Evolutionary conservation across 2,888 invertebrate species (phyloP).

Genomic region (Napeogenes sylphis): DNA sequence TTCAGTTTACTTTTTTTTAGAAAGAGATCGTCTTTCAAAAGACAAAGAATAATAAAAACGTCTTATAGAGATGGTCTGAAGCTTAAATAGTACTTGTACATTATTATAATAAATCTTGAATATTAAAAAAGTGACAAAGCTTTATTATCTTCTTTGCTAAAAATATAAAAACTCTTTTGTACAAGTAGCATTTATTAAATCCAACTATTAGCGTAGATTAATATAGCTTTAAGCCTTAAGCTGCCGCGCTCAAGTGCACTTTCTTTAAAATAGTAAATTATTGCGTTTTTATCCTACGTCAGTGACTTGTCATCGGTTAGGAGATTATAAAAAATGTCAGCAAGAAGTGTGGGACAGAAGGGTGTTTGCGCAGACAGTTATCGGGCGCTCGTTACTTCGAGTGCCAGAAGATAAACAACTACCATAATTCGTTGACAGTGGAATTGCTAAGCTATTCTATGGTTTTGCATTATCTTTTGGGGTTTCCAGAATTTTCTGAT

Average conservation of each 20-base stretch:
- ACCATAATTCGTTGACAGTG: conserved; percentile 52
- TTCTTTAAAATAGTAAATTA: conserved; percentile 2
- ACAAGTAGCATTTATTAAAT: not conserved
- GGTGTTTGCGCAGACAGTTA: conserved; percentile 62
- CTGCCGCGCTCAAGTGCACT: conserved; percentile 13
- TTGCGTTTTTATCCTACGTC: conserved; percentile 29
- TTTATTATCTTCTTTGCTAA: not conserved
- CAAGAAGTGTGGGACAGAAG: conserved; percentile 47
- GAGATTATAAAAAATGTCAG: conserved; percentile 54
- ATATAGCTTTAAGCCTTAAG: conserved; percentile 11
- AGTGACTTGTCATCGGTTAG: conserved; percentile 43
- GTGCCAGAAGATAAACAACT: conserved; percentile 45
- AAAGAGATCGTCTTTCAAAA: not conserved
- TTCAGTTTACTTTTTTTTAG: not conserved
- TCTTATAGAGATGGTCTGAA: no score
- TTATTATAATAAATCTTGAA: no score
- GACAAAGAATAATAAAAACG: not conserved
- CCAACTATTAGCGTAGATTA: conserved; percentile 12
- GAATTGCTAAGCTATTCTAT: conserved; percentile 45
- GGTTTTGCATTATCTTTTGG: conserved; percentile 53
- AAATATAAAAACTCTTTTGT: not conserved
- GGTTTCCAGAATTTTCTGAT: conserved; percentile 16
- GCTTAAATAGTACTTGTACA: no score
- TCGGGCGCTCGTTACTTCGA: conserved; percentile 63
- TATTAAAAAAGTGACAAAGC: not conserved